Base-by-base conservation (phyloP, 2,888 invertebrate species). In the Eumacrocentrus americanus region DNA sequence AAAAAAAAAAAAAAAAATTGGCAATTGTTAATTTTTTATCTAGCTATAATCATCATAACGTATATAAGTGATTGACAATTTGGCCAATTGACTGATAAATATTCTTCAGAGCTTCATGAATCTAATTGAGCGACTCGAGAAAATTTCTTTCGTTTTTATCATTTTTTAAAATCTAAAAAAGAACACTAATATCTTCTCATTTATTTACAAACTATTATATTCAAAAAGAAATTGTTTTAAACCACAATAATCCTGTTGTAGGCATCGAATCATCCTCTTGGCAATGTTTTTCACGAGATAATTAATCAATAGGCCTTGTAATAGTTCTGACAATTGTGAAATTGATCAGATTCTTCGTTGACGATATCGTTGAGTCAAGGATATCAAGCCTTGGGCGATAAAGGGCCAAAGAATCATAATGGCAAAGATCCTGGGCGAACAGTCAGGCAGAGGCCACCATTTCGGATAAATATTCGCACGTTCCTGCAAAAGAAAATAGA, bases 361-460 rank as follows among this genome's bases (percentile, higher is more conserved):
- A 61, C 77, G 78, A 60, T 74, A 74, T 35, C 77, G 78, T 65
- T 75, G 75, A 34, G 70, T 70, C 40, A 72, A 65, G 23, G 69
- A 67, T 58, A 78, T 59, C 9, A 77, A 52, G 44, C 71, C 67
- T 42, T 79, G 78, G 14, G 85, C 87, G 47, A 89, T 64, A 72
- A 90, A 83, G 3, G 91, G 91, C 91, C 91, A 91, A 58, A 86
- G 64, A 20, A 88, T 71, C 66, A 90, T 76, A 63, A 90, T 81
- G 50, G 83, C 73, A 52, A 89, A 79, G 1, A 89, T 67, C 56
- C 73, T 67, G 9, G 77, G 76, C 4, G 76, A 73, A 61, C 76
- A 78, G 54, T 75, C 79, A 29, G 69, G 54, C 16, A 77, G 66
- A 48, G 78, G 78, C 78, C 77, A 78, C 79, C 78, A 78, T 61